Percentiles rank a stretch among this genome's conserved stretches.
These are phyloP conservation scores for Campoplex capitator DNA, from an alignment of 2,888 invertebrate species.

Conservation along the genomic window DNA sequence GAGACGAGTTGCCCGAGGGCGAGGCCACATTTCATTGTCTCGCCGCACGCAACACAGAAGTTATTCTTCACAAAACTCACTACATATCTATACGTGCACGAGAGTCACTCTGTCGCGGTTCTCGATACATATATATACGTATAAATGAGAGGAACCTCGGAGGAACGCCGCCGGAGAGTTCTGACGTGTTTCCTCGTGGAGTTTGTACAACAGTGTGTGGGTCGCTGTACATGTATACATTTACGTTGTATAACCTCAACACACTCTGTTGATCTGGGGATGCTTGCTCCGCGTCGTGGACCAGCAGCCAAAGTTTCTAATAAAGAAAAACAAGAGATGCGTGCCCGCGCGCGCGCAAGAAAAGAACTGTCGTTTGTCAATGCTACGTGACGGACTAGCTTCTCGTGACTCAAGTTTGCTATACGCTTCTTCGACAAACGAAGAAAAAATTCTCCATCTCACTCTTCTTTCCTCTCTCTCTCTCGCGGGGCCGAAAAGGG, in stretches of 20 bases:
- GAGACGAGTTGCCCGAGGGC: conserved; percentile 56
- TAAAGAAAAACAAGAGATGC: conserved; percentile 66
- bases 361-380: conserved; percentile 71
- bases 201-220: conserved; percentile 26
- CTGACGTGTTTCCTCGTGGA: conserved; percentile 52
- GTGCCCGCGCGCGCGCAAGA: conserved; percentile 20
- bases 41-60: conserved; percentile 60
- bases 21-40: conserved; percentile 69
- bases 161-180: conserved; percentile 53
- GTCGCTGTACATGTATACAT: conserved; percentile 15
- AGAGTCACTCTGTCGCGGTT: background rate
- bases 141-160: conserved; percentile 28
- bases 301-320: conserved; percentile 67
- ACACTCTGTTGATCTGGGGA: conserved; percentile 23
- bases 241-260: conserved; percentile 21
- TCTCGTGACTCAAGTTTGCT: conserved; percentile 34
- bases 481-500: background rate
- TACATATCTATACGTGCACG: background rate
- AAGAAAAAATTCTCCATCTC: conserved; percentile 27
- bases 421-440: conserved; percentile 37
- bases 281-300: conserved; percentile 32
- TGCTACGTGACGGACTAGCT: conserved; percentile 68
- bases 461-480: background rate
- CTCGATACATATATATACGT: background rate
- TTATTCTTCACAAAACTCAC: conserved; percentile 44